A percentile compares a stretch with the other conserved stretches of the same genome.
Evolutionary conservation across 2,113 vertebrate genomes (phyloP).

Genomic region (Taxidea taxus): DNA sequence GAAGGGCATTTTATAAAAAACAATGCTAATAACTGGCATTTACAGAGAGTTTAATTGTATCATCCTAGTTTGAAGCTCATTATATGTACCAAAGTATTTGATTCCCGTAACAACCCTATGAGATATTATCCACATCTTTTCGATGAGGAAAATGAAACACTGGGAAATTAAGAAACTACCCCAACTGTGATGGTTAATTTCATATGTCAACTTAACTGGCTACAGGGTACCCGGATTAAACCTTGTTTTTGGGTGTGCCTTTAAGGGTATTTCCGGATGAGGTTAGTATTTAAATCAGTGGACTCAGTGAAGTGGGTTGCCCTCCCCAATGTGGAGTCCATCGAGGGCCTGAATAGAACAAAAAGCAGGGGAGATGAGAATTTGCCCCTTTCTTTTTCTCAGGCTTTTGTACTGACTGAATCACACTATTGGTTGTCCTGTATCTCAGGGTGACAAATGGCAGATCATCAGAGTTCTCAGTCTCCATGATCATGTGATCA

Average conservation of each 20-base stretch:
- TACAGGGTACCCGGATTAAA: background rate
- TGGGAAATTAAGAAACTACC: background rate
- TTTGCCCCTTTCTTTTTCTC: background rate
- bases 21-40: background rate
- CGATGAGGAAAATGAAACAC: background rate
- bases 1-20: background rate
- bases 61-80: background rate
- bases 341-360: background rate
- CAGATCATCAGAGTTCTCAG: background rate
- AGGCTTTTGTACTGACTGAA: background rate
- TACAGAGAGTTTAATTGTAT: background rate
- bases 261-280: background rate
- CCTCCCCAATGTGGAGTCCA: background rate
- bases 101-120: background rate
- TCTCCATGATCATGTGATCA: background rate
- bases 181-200: background rate
- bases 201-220: background rate
- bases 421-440: background rate
- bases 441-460: background rate
- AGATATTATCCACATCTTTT: background rate
- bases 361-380: background rate
- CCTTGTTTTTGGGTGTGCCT: background rate
- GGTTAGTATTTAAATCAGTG: background rate
- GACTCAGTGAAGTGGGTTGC: background rate
- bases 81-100: background rate